Conservation (phyloP, 1,140 invertebrate genomes). For the Platorchestia sp. region DNA sequence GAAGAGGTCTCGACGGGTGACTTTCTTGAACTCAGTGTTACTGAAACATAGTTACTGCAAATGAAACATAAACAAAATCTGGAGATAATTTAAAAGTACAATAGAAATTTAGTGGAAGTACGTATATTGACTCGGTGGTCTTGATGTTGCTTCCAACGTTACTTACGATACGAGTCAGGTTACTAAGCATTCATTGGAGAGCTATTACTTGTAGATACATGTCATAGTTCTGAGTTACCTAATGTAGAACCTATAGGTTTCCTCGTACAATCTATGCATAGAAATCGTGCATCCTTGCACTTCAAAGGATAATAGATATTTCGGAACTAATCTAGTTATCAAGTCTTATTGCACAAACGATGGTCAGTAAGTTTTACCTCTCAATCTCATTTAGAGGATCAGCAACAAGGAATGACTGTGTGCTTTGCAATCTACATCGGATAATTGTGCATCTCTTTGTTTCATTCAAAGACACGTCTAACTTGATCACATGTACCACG, state of each 20-base stretch:
- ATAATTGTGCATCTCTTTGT: neutral
- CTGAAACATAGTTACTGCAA: too few relatives aligned
- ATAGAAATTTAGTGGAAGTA: too few relatives aligned
- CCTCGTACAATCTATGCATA: neutral
- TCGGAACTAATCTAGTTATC: neutral
- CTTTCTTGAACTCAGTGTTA: neutral
- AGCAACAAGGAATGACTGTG: neutral
- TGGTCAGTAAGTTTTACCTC: neutral
- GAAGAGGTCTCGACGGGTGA: neutral
- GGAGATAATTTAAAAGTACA: neutral
- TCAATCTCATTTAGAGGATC: neutral
- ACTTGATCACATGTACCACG: neutral
- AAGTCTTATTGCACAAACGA: neutral
- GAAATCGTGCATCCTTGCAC: neutral
- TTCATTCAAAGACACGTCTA: neutral
- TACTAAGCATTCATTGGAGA: neutral
- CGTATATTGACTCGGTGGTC: too few relatives aligned
- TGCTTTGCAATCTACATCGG: neutral
- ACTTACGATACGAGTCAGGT: too few relatives aligned
- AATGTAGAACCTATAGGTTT: too few relatives aligned
- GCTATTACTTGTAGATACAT: neutral
- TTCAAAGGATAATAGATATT: neutral
- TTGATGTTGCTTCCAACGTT: too few relatives aligned
- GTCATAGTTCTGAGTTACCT: neutral
- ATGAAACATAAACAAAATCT: neutral